Conservation (phyloP, 2,888 invertebrate genomes). For the Sicus ferrugineus region DNA sequence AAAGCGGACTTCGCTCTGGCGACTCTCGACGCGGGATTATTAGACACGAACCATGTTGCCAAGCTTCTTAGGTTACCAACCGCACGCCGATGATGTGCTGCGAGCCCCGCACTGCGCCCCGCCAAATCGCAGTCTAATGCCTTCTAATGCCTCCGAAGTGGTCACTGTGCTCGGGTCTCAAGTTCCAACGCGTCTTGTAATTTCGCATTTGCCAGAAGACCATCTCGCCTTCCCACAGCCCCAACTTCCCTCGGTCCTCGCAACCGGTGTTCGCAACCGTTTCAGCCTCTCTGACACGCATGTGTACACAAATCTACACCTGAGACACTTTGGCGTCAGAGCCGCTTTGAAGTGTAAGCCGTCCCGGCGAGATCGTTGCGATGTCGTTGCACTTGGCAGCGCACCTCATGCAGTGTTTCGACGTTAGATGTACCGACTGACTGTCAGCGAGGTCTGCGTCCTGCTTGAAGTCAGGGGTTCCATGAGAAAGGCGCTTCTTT, state of each 20-base stretch:
- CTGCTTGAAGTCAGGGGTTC: too few species aligned
- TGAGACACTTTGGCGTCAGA: slow-evolving; percentile 40
- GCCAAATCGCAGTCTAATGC: slow-evolving; percentile 35
- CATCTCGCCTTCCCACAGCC: background rate
- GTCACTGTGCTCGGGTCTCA: slow-evolving; percentile 26
- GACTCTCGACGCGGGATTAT: slow-evolving; percentile 4
- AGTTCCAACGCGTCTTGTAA: slow-evolving; percentile 12
- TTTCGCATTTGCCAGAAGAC: slow-evolving; percentile 5
- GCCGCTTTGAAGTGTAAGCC: slow-evolving; percentile 54
- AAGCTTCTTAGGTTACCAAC: slow-evolving; percentile 13
- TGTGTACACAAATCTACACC: slow-evolving; percentile 44
- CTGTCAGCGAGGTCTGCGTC: too few species aligned
- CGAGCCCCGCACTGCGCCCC: too few species aligned
- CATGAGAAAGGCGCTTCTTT: too few species aligned
- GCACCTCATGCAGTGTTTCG: slow-evolving; percentile 47
- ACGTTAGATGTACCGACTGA: slow-evolving; percentile 1
- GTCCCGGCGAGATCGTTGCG: slow-evolving; percentile 42
- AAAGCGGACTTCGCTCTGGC: background rate
- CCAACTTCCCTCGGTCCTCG: slow-evolving; percentile 37
- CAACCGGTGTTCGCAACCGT: slow-evolving; percentile 41
- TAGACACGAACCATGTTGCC: background rate
- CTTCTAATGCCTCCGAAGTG: slow-evolving; percentile 34
- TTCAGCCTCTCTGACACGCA: too few species aligned
- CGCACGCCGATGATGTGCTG: slow-evolving; percentile 7
- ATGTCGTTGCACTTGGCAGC: slow-evolving; percentile 47